Evolutionary conservation across 2,797 vertebrate genomes (phyloP).

Genomic region (Parambassis ranga): DNA sequence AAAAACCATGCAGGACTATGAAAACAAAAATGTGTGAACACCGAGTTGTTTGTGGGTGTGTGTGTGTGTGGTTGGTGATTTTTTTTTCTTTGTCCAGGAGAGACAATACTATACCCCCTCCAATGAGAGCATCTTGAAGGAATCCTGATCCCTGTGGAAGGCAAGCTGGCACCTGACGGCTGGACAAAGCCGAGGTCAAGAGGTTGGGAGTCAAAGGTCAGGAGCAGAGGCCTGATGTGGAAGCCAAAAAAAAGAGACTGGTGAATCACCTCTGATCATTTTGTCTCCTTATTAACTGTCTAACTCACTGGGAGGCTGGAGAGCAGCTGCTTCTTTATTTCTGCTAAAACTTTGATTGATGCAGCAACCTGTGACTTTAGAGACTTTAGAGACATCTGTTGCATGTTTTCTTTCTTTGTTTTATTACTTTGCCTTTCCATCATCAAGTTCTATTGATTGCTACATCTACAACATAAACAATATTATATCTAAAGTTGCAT

Average conservation of each 20-base stretch:
- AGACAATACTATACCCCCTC: slow-evolving; percentile 41
- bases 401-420: neutral
- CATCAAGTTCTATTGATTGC: no score
- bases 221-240: slow-evolving; percentile 40
- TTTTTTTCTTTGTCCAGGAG: slow-evolving; percentile 39
- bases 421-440: neutral
- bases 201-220: slow-evolving; percentile 64
- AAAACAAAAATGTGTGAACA: neutral
- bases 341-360: neutral
- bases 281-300: slow-evolving; percentile 33
- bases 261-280: slow-evolving; percentile 42
- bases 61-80: slow-evolving; percentile 3
- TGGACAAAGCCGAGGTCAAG: slow-evolving; percentile 65
- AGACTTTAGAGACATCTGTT: neutral
- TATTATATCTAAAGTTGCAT: no score
- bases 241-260: slow-evolving; percentile 33
- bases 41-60: neutral
- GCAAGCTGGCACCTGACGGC: slow-evolving; percentile 69
- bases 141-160: slow-evolving; percentile 53
- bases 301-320: neutral
- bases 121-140: slow-evolving; percentile 53
- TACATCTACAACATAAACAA: no score
- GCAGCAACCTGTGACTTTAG: neutral
- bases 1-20: neutral
- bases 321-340: slow-evolving; percentile 26